Conservation (phyloP, 2,797 vertebrate genomes). For the Valencia hispanica region DNA sequence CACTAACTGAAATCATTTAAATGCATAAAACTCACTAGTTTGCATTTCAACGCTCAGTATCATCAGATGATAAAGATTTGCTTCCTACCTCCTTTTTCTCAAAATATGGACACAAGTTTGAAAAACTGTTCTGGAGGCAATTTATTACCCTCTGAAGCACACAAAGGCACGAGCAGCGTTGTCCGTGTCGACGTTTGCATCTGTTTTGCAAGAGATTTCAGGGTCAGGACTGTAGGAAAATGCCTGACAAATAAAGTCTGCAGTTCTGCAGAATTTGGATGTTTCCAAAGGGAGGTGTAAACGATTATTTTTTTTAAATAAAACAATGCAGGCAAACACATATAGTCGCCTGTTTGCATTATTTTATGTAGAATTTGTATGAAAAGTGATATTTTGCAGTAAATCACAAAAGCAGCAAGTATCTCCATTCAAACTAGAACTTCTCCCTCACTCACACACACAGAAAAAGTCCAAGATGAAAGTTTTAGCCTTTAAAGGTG, state of each 20-base stretch:
- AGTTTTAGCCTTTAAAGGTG: slow-evolving; percentile 13
- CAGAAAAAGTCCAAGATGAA: neutral
- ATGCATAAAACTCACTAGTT: neutral
- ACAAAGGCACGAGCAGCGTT: slow-evolving; percentile 28
- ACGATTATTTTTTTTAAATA: slow-evolving; percentile 24
- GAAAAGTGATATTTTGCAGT: neutral
- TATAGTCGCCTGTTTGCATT: slow-evolving; percentile 38
- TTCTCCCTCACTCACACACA: neutral
- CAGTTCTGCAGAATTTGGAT: slow-evolving; percentile 17
- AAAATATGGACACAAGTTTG: neutral
- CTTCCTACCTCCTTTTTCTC: neutral
- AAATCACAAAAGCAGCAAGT: neutral
- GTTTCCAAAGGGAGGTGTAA: slow-evolving; percentile 19
- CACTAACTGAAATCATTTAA: too few species aligned
- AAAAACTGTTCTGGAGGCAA: neutral
- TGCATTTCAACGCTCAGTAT: neutral
- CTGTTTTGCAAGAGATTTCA: slow-evolving; percentile 63
- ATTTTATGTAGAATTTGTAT: slow-evolving; percentile 14
- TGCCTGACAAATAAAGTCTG: slow-evolving; percentile 49
- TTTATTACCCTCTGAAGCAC: neutral
- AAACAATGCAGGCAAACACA: slow-evolving; percentile 36
- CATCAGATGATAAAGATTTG: neutral
- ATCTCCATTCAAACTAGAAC: neutral
- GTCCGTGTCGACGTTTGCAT: slow-evolving; percentile 57
- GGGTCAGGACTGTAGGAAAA: slow-evolving; percentile 47